Evolutionary conservation across 2,888 invertebrate species (phyloP).

Genomic region (Ennomos quercinarius): DNA sequence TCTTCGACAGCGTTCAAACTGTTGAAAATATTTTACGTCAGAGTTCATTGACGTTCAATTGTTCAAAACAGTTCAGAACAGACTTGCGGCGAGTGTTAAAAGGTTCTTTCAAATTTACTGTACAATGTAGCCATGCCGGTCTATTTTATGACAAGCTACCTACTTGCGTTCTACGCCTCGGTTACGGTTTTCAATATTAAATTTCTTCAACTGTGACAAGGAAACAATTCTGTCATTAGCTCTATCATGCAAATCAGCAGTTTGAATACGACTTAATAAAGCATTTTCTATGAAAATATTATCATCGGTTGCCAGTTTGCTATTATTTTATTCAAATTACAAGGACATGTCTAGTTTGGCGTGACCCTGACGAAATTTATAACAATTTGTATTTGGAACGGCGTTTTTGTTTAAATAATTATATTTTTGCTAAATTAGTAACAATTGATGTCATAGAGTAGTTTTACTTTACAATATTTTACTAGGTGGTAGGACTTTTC

Average conservation of each 20-base stretch:
- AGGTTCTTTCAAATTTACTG: background rate
- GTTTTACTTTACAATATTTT: no score
- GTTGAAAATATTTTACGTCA: background rate
- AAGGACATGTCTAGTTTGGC: constrained; percentile 24
- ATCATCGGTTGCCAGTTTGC: constrained; percentile 12
- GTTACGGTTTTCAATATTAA: constrained; percentile 24
- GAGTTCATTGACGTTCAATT: background rate
- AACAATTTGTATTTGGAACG: constrained; percentile 6
- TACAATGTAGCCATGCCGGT: background rate
- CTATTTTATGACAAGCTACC: background rate
- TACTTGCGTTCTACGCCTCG: constrained; percentile 2
- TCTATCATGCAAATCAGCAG: constrained; percentile 33
- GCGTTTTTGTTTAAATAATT: background rate
- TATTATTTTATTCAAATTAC: constrained; percentile 18
- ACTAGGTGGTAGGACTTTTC: no score
- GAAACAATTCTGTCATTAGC: constrained; percentile 14
- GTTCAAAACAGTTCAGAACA: background rate
- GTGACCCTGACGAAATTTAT: constrained; percentile 19
- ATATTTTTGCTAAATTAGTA: no score
- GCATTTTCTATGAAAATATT: constrained; percentile 20
- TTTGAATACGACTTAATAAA: constrained; percentile 24
- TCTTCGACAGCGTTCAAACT: no score
- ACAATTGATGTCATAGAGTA: no score
- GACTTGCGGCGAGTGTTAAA: no score
- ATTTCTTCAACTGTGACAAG: constrained; percentile 21